Evolutionary conservation across 2,113 vertebrate genomes (phyloP).

Genomic region (Bambusicola thoracicus): DNA sequence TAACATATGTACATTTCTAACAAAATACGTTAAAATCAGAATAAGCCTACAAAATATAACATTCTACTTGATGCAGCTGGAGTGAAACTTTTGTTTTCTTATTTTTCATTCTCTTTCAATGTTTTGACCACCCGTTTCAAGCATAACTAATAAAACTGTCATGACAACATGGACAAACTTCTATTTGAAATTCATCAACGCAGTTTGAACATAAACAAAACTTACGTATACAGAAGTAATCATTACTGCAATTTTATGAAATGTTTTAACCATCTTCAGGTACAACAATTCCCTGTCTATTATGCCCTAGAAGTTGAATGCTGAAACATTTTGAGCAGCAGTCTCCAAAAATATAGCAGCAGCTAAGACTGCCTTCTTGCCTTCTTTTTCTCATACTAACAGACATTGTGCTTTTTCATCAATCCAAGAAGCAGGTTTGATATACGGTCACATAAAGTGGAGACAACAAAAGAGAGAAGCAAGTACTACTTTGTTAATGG

Average conservation of each 20-base stretch:
- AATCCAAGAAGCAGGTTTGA: background rate
- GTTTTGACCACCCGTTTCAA: background rate
- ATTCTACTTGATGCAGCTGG: background rate
- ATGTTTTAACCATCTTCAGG: background rate
- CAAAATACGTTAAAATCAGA: background rate
- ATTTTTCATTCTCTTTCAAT: background rate
- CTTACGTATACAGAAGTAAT: background rate
- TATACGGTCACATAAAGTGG: background rate
- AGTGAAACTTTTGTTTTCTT: background rate
- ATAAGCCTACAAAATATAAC: background rate
- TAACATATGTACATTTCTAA: background rate
- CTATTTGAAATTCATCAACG: background rate
- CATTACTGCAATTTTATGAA: background rate
- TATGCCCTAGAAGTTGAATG: background rate
- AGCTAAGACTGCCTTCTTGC: background rate
- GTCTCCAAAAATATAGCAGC: background rate
- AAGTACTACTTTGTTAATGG: background rate
- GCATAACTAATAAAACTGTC: background rate
- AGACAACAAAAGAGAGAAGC: background rate
- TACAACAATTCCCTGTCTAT: background rate
- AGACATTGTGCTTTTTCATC: background rate
- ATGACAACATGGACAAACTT: background rate
- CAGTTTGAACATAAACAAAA: background rate
- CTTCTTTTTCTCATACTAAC: background rate
- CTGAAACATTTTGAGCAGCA: background rate